Conservation (phyloP, 1,140 invertebrate genomes). For the Rhagoletis zephyria region DNA sequence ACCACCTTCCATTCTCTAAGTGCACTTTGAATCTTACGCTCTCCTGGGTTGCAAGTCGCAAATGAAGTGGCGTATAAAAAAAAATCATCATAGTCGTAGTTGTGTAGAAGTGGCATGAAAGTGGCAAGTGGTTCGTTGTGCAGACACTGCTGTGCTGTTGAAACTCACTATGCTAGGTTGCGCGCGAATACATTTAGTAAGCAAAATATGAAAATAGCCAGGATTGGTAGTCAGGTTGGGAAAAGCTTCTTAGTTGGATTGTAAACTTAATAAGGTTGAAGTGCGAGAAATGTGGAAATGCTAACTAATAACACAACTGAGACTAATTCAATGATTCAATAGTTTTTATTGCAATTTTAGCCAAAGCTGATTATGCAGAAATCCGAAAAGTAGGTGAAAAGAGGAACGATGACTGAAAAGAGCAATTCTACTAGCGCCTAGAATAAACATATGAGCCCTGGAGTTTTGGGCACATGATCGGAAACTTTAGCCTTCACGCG, state of each 20-base stretch:
- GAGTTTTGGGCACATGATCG: no score
- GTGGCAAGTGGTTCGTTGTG: background rate
- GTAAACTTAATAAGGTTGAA: background rate
- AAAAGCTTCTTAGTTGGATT: background rate
- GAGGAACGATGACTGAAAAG: no score
- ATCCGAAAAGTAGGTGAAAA: no score
- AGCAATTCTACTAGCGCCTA: no score
- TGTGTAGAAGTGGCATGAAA: slow-evolving; percentile 13
- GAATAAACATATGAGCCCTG: no score
- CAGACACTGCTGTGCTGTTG: background rate
- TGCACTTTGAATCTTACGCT: slow-evolving; percentile 21
- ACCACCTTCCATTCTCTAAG: slow-evolving; percentile 24
- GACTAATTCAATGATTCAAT: no score
- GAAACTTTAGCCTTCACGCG: no score
- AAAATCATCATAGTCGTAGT: background rate
- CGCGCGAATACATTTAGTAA: background rate
- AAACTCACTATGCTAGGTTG: slow-evolving; percentile 3
- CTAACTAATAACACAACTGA: slow-evolving; percentile 6
- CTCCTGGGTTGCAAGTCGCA: slow-evolving; percentile 33
- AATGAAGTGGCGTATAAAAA: slow-evolving; percentile 43
- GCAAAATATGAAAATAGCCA: background rate
- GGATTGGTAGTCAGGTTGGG: background rate
- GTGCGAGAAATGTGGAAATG: background rate
- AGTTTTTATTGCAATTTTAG: no score
- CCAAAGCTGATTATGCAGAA: no score